Base-by-base conservation (phyloP, 1,140 invertebrate species). In the Vollenhovia emeryi region DNA sequence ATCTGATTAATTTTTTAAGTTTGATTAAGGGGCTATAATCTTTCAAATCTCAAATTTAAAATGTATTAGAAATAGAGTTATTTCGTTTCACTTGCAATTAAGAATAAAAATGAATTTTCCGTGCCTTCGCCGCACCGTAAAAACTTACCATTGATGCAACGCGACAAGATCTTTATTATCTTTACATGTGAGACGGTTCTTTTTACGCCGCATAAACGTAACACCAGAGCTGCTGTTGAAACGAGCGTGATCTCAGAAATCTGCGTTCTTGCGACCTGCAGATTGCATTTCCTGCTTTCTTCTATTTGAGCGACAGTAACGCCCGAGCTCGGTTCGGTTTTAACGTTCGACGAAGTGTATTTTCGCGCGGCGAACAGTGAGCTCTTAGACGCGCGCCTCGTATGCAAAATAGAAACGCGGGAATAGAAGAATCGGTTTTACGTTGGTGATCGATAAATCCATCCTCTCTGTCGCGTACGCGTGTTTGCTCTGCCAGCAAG, bases 261-360 rank as follows among this genome's bases (percentile, higher is more conserved):
- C 48, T 43, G 24, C 36, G 24, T 43, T 57, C n/a, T 82, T 36
- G 48, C 50, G 52, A 82, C 11, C 27, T 21, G 66, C 66, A 73
- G 36, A 82, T 82, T 82, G 27, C 66, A 59, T 82, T 80, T 80
- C 13, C 50, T 21, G 78, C 36, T 82, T 57, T 45, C 78, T 73
- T 82, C 66, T 43, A 40, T 71, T 71, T 43, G 45, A 30, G 24
- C 52, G 66, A 57, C 66, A 33, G 60, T 30, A 43, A 79, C 45
- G 62, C 11, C 48, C 66, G 64, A 36, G 36, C 78, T 57, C 43
- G 78, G 71, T 59, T 18, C 66, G 78, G 43, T 82, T 73, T 84
- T 76, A 76, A 84, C 71, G 52, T 62, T 76, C 55, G 71, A 40
- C 80, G 69, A 40, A 84, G 40, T 74, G 73, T 8, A 84, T 75